Evolutionary conservation across 1,140 invertebrate species (phyloP), one percentile per base, ranked within the genome.

Genomic region (Brachionus koreanus): DNA sequence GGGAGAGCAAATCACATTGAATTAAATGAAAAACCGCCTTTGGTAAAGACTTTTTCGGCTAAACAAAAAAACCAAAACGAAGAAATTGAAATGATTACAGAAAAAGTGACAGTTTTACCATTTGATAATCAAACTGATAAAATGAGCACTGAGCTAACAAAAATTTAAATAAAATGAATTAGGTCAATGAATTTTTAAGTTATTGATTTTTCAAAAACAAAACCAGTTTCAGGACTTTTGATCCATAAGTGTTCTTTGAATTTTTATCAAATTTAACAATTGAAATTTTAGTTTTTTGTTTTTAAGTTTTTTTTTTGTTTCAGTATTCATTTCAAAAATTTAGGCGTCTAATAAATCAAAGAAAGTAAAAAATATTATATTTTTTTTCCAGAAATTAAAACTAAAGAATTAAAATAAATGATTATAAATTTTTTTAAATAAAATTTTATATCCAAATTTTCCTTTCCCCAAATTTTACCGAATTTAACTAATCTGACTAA

Each of bases 231-330:
- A 39, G 16, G 6, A 33, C 39, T 69, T 69, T 42, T 65, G 16
- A 16, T 19, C 29, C 19, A 39, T 69, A 39, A 2, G 33, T 69
- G 33, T 69, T 69, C 37, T 69, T 69, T 69, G 37, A 69, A 69
- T 69, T 69, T 69, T 69, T 37, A 37, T 69, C 13, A 69, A 39
- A 37, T 69, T 69, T 37, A 69, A 69, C 35, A 69, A 69, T 69
- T 43, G 37, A 3, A 37, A 69, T 69, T 69, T 69, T 69, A 65
- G 63, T 65, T 65, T 37, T 65, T 33, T 65, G 25, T 16, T 65
- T 65, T 65, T 65, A 65, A 33, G 63, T 35, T 69, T 69, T 69
- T 69, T 39, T 69, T 39, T 16, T 9, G 6, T 69, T 69, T 39
- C 37, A 39, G 5, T 67, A 1, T 69, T 39, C 37, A 69, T 39